phyloP scores from a whole-genome alignment of 2,888 invertebrate genomes.

The Oscheius sp. region DNA sequence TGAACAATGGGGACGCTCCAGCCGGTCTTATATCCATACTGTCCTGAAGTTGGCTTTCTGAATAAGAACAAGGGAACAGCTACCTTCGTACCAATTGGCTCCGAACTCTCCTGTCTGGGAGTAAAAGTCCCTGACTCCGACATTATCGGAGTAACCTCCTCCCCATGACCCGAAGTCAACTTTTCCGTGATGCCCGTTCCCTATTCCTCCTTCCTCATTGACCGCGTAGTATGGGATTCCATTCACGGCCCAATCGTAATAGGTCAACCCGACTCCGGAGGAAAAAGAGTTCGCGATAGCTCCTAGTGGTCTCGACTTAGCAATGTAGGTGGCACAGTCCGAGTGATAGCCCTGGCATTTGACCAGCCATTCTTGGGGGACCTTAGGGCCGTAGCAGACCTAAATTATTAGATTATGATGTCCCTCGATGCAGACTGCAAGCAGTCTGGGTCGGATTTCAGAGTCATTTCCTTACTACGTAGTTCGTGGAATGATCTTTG shows the following conservation, averaged over 20 bases:
- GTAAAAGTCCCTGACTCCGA: slow-evolving; percentile 65
- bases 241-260: slow-evolving; percentile 64
- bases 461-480: too few species aligned
- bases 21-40: slow-evolving; percentile 65
- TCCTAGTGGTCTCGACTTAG: slow-evolving; percentile 54
- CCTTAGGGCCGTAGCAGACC: slow-evolving; percentile 61
- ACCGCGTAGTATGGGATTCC: slow-evolving; percentile 67
- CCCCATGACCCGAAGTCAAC: slow-evolving; percentile 68
- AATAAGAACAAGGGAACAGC: neutral
- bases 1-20: slow-evolving; percentile 67
- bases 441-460: too few species aligned
- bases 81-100: slow-evolving; percentile 66
- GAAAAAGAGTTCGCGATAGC: slow-evolving; percentile 66
- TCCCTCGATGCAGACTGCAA: too few species aligned
- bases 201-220: slow-evolving; percentile 66
- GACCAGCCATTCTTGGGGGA: slow-evolving; percentile 57
- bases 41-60: slow-evolving; percentile 39
- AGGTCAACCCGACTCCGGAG: slow-evolving; percentile 65
- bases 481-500: too few species aligned
- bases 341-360: slow-evolving; percentile 60
- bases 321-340: slow-evolving; percentile 58
- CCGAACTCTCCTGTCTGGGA: slow-evolving; percentile 61
- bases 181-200: slow-evolving; percentile 66
- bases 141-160: slow-evolving; percentile 65
- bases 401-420: slow-evolving; percentile 29